Conservation (phyloP, 2,113 vertebrate genomes). For the Lophius piscatorius region DNA sequence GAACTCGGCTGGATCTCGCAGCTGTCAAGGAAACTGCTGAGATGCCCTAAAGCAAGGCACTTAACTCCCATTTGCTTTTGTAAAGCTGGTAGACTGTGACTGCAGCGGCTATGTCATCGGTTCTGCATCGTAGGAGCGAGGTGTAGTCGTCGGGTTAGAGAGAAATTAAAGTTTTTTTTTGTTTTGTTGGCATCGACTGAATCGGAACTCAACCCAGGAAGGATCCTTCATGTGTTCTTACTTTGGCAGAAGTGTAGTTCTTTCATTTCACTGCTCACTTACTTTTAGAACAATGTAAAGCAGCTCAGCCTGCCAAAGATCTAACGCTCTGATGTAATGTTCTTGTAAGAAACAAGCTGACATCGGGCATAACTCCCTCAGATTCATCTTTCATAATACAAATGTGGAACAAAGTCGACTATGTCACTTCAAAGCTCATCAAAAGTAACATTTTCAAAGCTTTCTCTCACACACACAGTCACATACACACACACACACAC, state of each 20-base stretch:
- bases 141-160: too few relatives aligned
- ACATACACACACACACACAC: too few relatives aligned
- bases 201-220: not conserved
- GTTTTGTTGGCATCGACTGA: conserved; percentile 1
- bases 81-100: not conserved
- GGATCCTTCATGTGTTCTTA: not conserved
- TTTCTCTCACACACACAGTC: too few relatives aligned
- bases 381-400: conserved; percentile 42
- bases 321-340: conserved; percentile 55
- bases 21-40: conserved; percentile 21
- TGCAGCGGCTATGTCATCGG: not conserved
- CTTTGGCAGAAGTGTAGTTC: conserved; percentile 11
- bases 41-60: conserved; percentile 42
- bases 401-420: conserved; percentile 19
- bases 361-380: conserved; percentile 23
- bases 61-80: conserved; percentile 32
- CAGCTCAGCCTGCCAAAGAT: conserved; percentile 33
- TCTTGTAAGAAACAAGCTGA: conserved; percentile 41
- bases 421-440: conserved; percentile 22
- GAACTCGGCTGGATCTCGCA: conserved; percentile 19
- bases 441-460: too few relatives aligned
- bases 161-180: not conserved
- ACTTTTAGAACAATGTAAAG: conserved; percentile 16
- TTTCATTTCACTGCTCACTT: conserved; percentile 24
- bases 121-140: not conserved